These are phyloP conservation scores for Microtus pennsylvanicus DNA, from an alignment of 2,113 vertebrate genomes.

Conservation along the genomic window DNA sequence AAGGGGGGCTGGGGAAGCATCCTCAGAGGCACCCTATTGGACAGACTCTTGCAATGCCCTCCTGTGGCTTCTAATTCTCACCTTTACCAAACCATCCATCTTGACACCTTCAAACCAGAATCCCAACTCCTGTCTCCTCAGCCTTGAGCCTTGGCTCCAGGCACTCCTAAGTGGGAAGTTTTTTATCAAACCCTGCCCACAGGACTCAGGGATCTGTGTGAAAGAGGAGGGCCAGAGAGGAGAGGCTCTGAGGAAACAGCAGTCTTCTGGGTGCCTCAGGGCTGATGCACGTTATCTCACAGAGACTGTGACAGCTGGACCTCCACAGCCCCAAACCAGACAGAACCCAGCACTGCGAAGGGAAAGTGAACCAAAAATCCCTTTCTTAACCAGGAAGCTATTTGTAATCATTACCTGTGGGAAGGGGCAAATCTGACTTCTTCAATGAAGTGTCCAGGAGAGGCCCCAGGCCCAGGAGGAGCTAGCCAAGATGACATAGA, in stretches of 20 bases:
- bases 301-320: background rate
- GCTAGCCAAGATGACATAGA: background rate
- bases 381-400: background rate
- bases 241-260: background rate
- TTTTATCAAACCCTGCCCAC: background rate
- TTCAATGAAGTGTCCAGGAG: background rate
- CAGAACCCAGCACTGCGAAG: background rate
- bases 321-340: background rate
- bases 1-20: background rate
- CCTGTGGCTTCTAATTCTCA: background rate
- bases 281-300: background rate
- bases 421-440: background rate
- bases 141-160: background rate
- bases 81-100: background rate
- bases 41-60: background rate
- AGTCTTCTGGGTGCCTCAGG: background rate
- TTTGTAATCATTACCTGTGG: background rate
- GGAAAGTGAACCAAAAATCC: background rate
- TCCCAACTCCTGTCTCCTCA: background rate
- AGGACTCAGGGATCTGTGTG: background rate
- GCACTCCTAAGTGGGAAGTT: background rate
- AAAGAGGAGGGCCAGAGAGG: background rate
- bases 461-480: background rate
- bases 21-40: background rate
- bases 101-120: background rate